Evolutionary conservation across 2,888 invertebrate genomes (phyloP), one percentile per base, ranked within the genome.

Genomic region (Hypselothyrea guttata): DNA sequence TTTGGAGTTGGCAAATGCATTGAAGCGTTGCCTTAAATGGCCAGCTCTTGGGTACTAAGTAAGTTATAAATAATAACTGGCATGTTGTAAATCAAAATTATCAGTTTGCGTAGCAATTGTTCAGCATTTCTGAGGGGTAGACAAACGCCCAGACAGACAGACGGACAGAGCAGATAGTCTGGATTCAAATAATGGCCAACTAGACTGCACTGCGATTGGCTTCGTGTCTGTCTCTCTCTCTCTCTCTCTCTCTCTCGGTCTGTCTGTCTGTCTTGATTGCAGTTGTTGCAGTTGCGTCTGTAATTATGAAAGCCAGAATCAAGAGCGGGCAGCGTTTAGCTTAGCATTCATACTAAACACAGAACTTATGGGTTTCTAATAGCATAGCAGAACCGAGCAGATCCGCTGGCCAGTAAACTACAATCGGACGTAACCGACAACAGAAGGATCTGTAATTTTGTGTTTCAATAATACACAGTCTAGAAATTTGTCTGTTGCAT

Each of bases 41-140:
- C 27, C 28, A 52, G 13, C 35, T 34, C 28, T 28, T 49, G 31
- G 51, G 30, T 60, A 74, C 87, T 88, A 89, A 89, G 86, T 90
- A 90, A 89, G 89, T 89, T 90, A 89, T 89, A 89, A 89, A 89
- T 89, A 90, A 90, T 89, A 89, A 89, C 89, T 88, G 89, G 87
- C 87, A 85, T 88, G 88, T 84, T 88, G 88, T 90, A 89, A 90
- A 89, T 89, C 90, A 89, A 90, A 89, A 89, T 90, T 89, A 89
- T 89, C 88, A 84, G 88, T 87, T 88, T 65, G 60, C 67, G 73
- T 57, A 67, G 40, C 73, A 73, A 72, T 70, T 72, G 73, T 69
- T 63, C 68, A 55, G 46, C 73, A 62, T 56, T 55, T 71, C 59
- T 71, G 49, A n/a, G n/a, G 49, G 51, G 65, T 65, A 57, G 28